Evolutionary conservation across 2,113 vertebrate species (phyloP).

Genomic region (Semnornis frantzii): DNA sequence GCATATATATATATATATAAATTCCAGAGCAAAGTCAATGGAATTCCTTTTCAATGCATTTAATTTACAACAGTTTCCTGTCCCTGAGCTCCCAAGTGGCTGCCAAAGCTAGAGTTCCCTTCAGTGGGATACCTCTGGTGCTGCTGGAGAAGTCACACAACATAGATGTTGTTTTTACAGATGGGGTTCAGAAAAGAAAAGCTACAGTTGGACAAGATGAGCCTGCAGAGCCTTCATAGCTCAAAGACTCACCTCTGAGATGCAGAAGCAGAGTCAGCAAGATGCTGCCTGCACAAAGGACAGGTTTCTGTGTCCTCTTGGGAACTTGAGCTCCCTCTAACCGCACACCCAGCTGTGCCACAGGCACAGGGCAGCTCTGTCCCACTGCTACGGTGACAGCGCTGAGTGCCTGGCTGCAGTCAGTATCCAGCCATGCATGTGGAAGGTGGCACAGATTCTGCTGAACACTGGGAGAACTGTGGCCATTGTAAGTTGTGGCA

Average conservation of each 20-base stretch:
- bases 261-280: neutral
- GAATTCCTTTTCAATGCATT: neutral
- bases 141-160: neutral
- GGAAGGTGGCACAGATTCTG: neutral
- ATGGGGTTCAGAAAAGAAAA: neutral
- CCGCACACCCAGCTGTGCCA: rapidly evolving
- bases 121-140: neutral
- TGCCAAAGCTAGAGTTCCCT: neutral
- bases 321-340: neutral
- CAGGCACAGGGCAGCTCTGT: neutral
- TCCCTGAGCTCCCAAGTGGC: neutral
- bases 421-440: rapidly evolving
- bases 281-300: neutral
- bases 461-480: neutral
- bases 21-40: neutral
- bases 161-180: neutral
- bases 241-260: neutral
- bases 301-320: rapidly evolving
- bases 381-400: neutral
- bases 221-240: neutral
- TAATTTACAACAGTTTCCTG: neutral
- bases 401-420: neutral
- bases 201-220: too few species aligned
- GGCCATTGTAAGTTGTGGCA: neutral
- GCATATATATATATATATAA: too few species aligned